Evolutionary conservation across 1,140 invertebrate genomes (phyloP), one percentile per base, ranked within the genome.

Genomic region (Agrilus planipennis): DNA sequence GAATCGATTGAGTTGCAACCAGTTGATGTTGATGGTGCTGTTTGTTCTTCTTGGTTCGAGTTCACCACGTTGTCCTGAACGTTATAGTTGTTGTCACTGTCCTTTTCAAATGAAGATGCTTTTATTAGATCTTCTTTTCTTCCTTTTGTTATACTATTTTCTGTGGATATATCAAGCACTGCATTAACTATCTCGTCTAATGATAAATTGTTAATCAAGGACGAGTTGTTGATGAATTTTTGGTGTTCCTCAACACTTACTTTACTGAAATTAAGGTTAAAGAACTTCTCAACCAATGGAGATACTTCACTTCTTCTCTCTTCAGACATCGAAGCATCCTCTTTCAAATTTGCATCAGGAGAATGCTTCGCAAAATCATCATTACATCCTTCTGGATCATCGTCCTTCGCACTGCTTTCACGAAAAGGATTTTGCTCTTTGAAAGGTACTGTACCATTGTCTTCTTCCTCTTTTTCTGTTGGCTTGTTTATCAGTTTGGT

Each of bases 261-360:
- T 29, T 46, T 35, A 35, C 48, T 55, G 39, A 58, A 60, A 29
- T 47, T 41, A 31, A 58, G 42, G 47, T 58, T 56, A 30, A 58
- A 38, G 14, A 62, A 55, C 35, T 50, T 52, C 46, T 52, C 48
- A 39, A 60, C 56, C 53, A 62, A 53, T 50, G 57, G 57, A n/a
- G 55, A 50, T n/a, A 59, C 51, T 49, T 54, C 16, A 50, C 29
- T 3, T 46, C 44, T 28, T 3, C 23, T 34, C 39, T 11, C 41
- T 20, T 15, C n/a, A n/a, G 30, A 30, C 23, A 29, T 22, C 19
- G 20, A 29, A 14, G 41, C 39, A 38, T 15, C 19, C 6, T 3
- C 15, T 16, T 16, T 16, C 45, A 63, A 11, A 72, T 70, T 47
- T 69, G 65, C n/a, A 70, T 61, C 6, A 71, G 63, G 37, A 70